These are phyloP conservation scores for Apostichopus leukothele DNA, from an alignment of 53 echinoderm and acorn worm genomes.

Conservation along the genomic window DNA sequence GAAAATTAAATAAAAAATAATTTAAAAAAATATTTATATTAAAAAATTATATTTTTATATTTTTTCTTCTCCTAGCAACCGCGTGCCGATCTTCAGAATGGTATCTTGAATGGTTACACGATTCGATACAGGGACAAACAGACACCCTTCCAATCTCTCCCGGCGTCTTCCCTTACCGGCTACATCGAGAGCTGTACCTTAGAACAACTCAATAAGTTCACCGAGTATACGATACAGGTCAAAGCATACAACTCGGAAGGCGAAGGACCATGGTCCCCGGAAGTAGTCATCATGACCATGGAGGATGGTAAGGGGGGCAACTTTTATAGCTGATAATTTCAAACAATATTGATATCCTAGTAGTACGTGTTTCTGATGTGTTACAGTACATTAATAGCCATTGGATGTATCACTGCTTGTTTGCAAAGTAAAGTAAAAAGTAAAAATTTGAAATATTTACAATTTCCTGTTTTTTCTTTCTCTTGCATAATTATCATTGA, in stretches of 20 bases:
- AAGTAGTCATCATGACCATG: constrained; percentile 65
- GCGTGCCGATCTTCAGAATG: constrained; percentile 86
- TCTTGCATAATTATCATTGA: too few species aligned
- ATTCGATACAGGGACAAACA: constrained; percentile 81
- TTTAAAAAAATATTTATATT: too few species aligned
- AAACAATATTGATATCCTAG: too few species aligned
- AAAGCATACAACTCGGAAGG: constrained; percentile 78
- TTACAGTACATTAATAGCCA: too few species aligned
- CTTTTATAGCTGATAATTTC: neutral
- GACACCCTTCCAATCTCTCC: constrained; percentile 80
- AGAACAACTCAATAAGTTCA: constrained; percentile 79
- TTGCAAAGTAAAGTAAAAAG: too few species aligned
- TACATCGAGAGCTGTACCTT: constrained; percentile 86
- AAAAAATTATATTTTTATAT: neutral
- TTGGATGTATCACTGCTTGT: too few species aligned
- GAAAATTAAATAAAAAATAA: too few species aligned
- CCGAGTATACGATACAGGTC: constrained; percentile 82
- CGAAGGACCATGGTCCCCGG: constrained; percentile 81
- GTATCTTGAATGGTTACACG: constrained; percentile 80
- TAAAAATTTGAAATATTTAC: too few species aligned
- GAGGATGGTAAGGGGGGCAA: constrained; percentile 78
- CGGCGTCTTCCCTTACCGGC: constrained; percentile 69
- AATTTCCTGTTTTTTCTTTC: too few species aligned
- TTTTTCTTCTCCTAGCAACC: constrained; percentile 70
- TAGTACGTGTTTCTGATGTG: too few species aligned